phyloP scores from a whole-genome alignment of 2,797 vertebrate species.

The Pachyuromys duprasi region DNA sequence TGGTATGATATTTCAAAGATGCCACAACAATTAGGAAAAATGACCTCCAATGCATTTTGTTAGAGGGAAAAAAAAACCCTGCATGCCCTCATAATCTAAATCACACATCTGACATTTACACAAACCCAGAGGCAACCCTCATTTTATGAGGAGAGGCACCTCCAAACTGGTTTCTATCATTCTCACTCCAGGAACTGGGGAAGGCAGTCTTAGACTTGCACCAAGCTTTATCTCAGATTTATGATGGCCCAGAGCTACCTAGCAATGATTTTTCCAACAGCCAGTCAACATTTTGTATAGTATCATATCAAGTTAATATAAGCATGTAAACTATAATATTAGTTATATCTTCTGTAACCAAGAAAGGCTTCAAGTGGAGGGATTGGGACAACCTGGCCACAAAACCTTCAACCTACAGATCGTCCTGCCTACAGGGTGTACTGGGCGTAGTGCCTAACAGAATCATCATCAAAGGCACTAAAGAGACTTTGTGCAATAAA shows the following conservation, averaged over 20 bases:
- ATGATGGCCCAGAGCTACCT: not conserved
- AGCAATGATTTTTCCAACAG: not conserved
- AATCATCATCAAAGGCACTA: not conserved
- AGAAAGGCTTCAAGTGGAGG: not conserved
- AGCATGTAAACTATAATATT: not conserved
- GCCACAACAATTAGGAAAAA: slow-evolving; percentile 65
- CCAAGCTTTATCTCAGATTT: not conserved
- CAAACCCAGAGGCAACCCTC: not conserved
- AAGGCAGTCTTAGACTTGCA: not conserved
- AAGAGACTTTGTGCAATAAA: not conserved
- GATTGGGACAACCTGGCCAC: not conserved
- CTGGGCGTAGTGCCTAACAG: not conserved
- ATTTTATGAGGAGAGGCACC: slow-evolving; percentile 13
- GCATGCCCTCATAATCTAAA: slow-evolving; percentile 7
- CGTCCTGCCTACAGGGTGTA: not conserved
- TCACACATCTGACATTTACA: slow-evolving; percentile 60
- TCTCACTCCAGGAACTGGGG: not conserved
- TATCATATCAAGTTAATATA: not conserved
- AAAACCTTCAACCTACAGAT: not conserved
- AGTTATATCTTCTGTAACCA: not conserved
- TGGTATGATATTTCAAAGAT: slow-evolving; percentile 65
- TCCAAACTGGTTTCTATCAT: not conserved
- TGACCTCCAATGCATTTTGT: slow-evolving; percentile 37
- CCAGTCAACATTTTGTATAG: not conserved
- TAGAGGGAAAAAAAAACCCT: slow-evolving; percentile 39